These are phyloP conservation scores for Rhodinocichla rosea DNA, from an alignment of 2,113 vertebrate species.

Conservation along the genomic window DNA sequence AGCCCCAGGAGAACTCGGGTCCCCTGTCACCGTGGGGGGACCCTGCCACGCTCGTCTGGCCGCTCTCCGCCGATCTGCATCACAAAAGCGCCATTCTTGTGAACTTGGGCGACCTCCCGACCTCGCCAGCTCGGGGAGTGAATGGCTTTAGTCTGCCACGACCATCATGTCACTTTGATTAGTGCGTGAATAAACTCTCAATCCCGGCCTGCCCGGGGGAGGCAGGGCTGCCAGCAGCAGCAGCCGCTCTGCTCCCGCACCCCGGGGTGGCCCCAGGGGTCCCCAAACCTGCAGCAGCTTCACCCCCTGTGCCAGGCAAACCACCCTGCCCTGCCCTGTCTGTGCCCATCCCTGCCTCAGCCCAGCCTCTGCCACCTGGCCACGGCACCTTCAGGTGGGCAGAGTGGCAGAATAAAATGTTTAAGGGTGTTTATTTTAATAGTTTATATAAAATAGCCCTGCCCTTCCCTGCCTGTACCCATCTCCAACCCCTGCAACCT, in stretches of 20 bases:
- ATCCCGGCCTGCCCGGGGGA: constrained; percentile 35
- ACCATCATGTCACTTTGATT: constrained; percentile 75
- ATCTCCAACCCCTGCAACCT: too few relatives aligned
- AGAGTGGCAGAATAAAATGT: too few relatives aligned
- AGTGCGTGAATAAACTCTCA: constrained; percentile 73
- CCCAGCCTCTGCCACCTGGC: too few relatives aligned
- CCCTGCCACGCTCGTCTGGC: constrained; percentile 28
- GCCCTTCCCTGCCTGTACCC: too few relatives aligned
- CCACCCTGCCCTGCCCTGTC: background rate
- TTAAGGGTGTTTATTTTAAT: too few relatives aligned
- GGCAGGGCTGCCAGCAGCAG: background rate
- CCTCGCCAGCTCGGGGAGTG: constrained; percentile 81
- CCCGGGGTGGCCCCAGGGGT: background rate
- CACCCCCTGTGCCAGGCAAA: background rate
- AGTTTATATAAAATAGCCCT: too few relatives aligned
- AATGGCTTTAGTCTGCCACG: constrained; percentile 78
- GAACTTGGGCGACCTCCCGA: constrained; percentile 86
- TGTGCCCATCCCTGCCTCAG: too few relatives aligned
- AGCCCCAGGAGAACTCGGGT: too few relatives aligned
- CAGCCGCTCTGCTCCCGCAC: background rate
- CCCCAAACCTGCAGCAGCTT: background rate
- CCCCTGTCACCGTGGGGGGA: background rate
- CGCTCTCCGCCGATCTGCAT: constrained; percentile 78
- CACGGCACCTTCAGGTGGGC: too few relatives aligned
- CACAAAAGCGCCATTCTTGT: constrained; percentile 80